phyloP scores from a whole-genome alignment of 2,113 vertebrate genomes.

The Festucalex cinctus region DNA sequence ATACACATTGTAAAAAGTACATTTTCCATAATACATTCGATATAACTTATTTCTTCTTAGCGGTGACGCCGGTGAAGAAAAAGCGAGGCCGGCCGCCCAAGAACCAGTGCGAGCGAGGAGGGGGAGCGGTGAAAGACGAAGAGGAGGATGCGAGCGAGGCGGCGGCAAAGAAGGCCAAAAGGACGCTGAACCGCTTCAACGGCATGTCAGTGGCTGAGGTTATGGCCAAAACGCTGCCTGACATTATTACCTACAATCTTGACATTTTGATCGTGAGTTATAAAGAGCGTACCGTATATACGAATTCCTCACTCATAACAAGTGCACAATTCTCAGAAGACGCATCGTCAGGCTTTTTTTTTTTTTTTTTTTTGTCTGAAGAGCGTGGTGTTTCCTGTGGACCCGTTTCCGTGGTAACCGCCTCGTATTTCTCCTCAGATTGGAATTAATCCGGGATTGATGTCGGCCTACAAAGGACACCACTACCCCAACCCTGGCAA shows the following conservation, averaged over 20 bases:
- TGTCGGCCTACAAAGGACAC: constrained; percentile 97
- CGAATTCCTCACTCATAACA: background rate
- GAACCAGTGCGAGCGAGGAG: constrained; percentile 72
- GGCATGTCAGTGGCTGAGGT: constrained; percentile 92
- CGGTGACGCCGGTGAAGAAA: constrained; percentile 77
- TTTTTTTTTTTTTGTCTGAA: constrained; percentile 15
- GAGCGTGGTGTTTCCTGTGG: constrained; percentile 2
- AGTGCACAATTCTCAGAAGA: background rate
- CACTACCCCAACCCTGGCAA: constrained; percentile 99
- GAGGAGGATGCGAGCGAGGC: constrained; percentile 70
- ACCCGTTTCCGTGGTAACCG: constrained; percentile 37
- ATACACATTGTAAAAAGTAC: too few relatives aligned
- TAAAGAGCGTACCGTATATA: constrained; percentile 3
- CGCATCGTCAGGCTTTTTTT: background rate
- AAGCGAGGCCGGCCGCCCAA: constrained; percentile 81
- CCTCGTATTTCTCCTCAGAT: constrained; percentile 76
- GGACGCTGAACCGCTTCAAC: constrained; percentile 92
- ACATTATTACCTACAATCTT: constrained; percentile 90
- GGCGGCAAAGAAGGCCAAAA: constrained; percentile 85
- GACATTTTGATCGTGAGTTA: constrained; percentile 95
- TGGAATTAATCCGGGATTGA: constrained; percentile 95
- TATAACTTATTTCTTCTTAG: constrained; percentile 6
- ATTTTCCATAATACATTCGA: too few relatives aligned
- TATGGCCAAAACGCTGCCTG: constrained; percentile 90
- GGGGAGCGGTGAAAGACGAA: constrained; percentile 78